Evolutionary conservation across 2,888 invertebrate genomes (phyloP), one percentile per base, ranked within the genome.

Genomic region (Lasioglossum malachurum): DNA sequence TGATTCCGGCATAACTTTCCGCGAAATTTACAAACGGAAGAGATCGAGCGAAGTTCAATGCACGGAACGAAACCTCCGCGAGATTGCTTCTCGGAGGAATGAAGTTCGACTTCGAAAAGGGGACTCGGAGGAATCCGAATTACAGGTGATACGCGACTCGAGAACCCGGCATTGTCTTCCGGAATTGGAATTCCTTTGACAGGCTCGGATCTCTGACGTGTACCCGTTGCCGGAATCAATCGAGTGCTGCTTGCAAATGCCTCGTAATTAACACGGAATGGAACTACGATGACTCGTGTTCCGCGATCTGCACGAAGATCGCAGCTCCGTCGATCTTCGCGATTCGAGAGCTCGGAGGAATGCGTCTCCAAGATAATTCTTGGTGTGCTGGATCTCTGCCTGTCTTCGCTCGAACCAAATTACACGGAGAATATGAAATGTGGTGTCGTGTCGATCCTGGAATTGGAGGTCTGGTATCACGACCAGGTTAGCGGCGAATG

Each of bases 221-320:
- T n/a, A 72, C n/a, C 16, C 71, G 49, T 79, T 69, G 41, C 16
- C 46, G 44, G 57, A 41, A 79, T 75, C 27, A 67, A 49, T 57
- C 78, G 80, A 80, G 46, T 80, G 82, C 35, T 82, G 89, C 89
- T 86, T 86, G 82, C 84, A 84, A 81, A 84, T 89, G 80, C 78
- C 82, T 46, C n/a, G 75, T 67, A 79, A 90, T 91, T 88, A 90
- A 80, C 88, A 82, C 88, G 83, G 82, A 82, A 88, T 86, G 80
- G 85, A 81, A 75, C 73, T 75, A 64, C 71, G 73, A 80, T 82
- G 82, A 81, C 84, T 76, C 2, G 80, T 8, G 80, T 23, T 69
- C 67, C 67, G 67, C 73, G 31, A 49, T 49, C 57, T 71, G 23
- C 23, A 19, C 57, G 76, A 27, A 74, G 41, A 75, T 75, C 41